Percentiles rank a stretch among this genome's conserved stretches.
Conservation (phyloP, 2,113 vertebrate genomes). For the Shinisaurus crocodilurus region DNA sequence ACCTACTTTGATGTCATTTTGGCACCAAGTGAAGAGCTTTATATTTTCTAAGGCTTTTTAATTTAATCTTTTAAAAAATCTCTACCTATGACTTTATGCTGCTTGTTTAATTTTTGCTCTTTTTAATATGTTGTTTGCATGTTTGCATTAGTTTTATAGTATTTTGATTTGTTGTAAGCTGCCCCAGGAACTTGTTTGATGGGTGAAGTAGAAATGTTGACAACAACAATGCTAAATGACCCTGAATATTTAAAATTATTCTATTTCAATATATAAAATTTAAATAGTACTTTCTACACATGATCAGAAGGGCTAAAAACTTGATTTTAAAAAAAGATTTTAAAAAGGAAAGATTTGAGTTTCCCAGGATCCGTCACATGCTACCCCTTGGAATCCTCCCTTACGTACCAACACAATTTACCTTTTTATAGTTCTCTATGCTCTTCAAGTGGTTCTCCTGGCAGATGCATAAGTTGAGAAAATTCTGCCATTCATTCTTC, state of each 20-base stretch:
- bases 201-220: neutral
- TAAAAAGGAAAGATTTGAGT: neutral
- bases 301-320: neutral
- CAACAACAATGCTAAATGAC: neutral
- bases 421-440: constrained; percentile 88
- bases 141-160: neutral
- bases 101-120: neutral
- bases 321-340: neutral
- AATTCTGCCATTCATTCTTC: constrained; percentile 94
- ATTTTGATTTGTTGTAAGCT: neutral
- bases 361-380: neutral
- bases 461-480: constrained; percentile 96
- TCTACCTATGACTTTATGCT: neutral
- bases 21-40: neutral
- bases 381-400: accelerated
- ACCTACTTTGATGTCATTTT: neutral
- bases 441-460: constrained; percentile 92
- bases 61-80: neutral
- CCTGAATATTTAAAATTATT: neutral
- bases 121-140: neutral
- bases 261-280: neutral
- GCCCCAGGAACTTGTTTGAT: neutral
- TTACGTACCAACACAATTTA: constrained; percentile 47
- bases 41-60: neutral
- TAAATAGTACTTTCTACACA: neutral